Percentiles rank a stretch among this genome's conserved stretches.
Evolutionary conservation across 2,888 invertebrate species (phyloP).

Genomic region (Luffia ferchaultella): DNA sequence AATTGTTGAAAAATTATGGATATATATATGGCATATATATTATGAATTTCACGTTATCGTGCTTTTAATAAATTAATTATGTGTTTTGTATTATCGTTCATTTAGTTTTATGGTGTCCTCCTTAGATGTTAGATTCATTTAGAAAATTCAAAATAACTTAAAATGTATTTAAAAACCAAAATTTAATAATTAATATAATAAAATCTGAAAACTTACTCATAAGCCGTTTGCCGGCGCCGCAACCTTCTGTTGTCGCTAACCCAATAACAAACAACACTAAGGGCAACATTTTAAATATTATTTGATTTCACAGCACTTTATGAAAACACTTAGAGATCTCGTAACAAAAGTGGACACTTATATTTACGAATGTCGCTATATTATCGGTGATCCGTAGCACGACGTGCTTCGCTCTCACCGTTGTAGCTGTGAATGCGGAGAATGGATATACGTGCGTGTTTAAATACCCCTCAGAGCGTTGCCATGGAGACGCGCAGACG

Average conservation of each 20-base stretch:
- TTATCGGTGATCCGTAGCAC: slow-evolving; percentile 56
- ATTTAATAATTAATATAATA: no score
- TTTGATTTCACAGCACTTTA: slow-evolving; percentile 42
- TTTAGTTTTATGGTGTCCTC: no score
- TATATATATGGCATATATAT: no score
- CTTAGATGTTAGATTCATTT: no score
- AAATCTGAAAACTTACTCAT: slow-evolving; percentile 50
- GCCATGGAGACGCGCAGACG: slow-evolving; percentile 54
- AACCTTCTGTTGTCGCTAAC: slow-evolving; percentile 46
- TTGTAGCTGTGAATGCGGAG: slow-evolving; percentile 44
- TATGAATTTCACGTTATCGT: no score
- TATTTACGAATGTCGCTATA: slow-evolving; percentile 53
- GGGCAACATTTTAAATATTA: slow-evolving; percentile 44
- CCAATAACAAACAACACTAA: slow-evolving; percentile 63
- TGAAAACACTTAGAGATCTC: slow-evolving; percentile 45
- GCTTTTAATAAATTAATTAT: no score
- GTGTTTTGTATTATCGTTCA: no score
- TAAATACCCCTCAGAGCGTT: slow-evolving; percentile 42
- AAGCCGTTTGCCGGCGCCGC: slow-evolving; percentile 52
- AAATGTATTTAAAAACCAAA: no score
- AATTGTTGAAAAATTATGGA: no score
- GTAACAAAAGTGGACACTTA: slow-evolving; percentile 58
- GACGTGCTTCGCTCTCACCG: slow-evolving; percentile 59
- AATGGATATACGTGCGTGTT: slow-evolving; percentile 28
- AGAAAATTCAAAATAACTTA: no score